Evolutionary conservation across 2,113 vertebrate species (phyloP).

Genomic region (Rhea americana): DNA sequence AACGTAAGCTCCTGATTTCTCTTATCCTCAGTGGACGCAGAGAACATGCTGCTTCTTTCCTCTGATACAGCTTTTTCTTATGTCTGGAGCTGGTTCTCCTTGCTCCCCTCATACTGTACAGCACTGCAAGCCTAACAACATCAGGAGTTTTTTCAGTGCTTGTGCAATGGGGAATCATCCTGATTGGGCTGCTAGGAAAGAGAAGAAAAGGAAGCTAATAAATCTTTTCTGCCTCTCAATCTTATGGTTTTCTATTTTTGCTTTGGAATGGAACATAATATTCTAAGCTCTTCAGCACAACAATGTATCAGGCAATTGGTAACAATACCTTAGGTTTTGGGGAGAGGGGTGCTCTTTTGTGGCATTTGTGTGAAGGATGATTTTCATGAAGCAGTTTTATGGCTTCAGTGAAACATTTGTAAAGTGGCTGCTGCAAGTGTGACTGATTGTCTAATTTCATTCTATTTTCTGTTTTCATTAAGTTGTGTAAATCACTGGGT

Average conservation of each 20-base stretch:
- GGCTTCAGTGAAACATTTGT: slow-evolving; percentile 32
- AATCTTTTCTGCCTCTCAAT: slow-evolving; percentile 29
- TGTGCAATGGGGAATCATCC: slow-evolving; percentile 20
- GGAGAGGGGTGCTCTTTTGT: background rate
- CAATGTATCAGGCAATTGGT: slow-evolving; percentile 22
- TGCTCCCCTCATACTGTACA: background rate
- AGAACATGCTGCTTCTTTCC: background rate
- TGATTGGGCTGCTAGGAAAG: background rate
- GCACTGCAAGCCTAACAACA: background rate
- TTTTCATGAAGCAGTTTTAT: slow-evolving; percentile 41
- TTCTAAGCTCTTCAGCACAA: slow-evolving; percentile 2
- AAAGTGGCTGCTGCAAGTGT: slow-evolving; percentile 35
- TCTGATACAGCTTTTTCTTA: accelerated
- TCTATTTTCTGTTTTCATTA: slow-evolving; percentile 28
- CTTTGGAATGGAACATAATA: slow-evolving; percentile 46
- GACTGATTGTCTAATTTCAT: slow-evolving; percentile 17
- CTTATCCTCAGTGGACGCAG: accelerated
- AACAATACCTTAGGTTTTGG: slow-evolving; percentile 23
- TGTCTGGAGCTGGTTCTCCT: background rate
- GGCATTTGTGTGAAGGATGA: slow-evolving; percentile 30
- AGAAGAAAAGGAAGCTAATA: slow-evolving; percentile 53
- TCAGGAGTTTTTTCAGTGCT: background rate
- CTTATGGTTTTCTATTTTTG: slow-evolving; percentile 60
- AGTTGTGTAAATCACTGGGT: background rate
- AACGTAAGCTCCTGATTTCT: background rate